Evolutionary conservation across 1,140 invertebrate species (phyloP).

Genomic region (Sycobia sp.): DNA sequence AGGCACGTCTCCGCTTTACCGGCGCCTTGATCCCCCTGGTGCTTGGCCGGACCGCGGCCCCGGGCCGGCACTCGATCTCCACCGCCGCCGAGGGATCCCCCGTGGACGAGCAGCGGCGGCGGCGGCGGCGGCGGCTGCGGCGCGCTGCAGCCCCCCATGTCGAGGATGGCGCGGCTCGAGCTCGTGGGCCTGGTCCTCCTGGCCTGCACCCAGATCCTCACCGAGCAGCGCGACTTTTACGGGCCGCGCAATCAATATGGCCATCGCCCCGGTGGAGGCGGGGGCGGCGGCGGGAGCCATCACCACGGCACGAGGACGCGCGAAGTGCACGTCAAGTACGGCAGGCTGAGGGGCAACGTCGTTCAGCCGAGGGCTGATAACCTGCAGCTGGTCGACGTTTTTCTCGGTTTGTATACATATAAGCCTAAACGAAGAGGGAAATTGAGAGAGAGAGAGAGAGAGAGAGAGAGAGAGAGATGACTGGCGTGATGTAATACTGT

Average conservation of each 20-base stretch:
- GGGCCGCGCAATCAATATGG: slow-evolving; percentile 45
- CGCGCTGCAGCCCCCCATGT: slow-evolving; percentile 35
- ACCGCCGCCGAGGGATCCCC: too few relatives aligned
- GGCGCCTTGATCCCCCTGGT: too few relatives aligned
- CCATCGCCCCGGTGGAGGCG: slow-evolving; percentile 12
- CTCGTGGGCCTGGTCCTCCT: slow-evolving; percentile 49
- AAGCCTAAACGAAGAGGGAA: too few relatives aligned
- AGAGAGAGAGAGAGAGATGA: slow-evolving; percentile 6
- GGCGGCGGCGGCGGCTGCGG: too few relatives aligned
- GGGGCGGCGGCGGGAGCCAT: too few relatives aligned
- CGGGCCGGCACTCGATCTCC: too few relatives aligned
- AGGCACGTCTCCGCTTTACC: too few relatives aligned
- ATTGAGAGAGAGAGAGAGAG: too few relatives aligned
- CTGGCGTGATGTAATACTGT: too few relatives aligned
- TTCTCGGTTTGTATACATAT: slow-evolving; percentile 50
- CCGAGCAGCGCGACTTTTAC: slow-evolving; percentile 48
- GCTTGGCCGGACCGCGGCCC: too few relatives aligned
- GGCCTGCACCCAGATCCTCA: slow-evolving; percentile 51
- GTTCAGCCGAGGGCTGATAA: slow-evolving; percentile 46
- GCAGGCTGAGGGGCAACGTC: slow-evolving; percentile 51
- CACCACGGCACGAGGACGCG: slow-evolving; percentile 39
- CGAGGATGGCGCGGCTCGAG: slow-evolving; percentile 51
- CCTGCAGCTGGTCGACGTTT: slow-evolving; percentile 54
- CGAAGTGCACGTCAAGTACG: slow-evolving; percentile 55
- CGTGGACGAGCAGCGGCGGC: too few relatives aligned